phyloP scores from a whole-genome alignment of 2,797 vertebrate species.

The Chaetodon trifasciatus region DNA sequence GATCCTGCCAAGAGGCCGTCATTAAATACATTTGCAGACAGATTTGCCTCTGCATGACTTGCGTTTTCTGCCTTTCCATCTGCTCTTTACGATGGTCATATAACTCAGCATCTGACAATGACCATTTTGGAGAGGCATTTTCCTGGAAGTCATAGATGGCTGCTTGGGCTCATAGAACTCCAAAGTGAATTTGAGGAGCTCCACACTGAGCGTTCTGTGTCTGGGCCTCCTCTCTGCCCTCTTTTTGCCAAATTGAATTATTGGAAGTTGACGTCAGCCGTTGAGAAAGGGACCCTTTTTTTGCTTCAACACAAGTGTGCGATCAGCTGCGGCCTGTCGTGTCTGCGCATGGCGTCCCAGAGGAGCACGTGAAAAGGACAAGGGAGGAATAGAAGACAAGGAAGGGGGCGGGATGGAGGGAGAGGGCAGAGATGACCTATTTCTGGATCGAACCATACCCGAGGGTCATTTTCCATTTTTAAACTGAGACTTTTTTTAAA shows the following conservation, averaged over 20 bases:
- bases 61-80: conserved; percentile 61
- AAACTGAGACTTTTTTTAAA: conserved; percentile 47
- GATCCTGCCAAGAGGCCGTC: conserved; percentile 68
- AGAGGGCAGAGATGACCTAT: conserved; percentile 47
- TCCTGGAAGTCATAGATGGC: conserved; percentile 63
- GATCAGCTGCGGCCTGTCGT: conserved; percentile 71
- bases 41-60: conserved; percentile 70
- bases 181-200: conserved; percentile 72
- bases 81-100: conserved; percentile 41
- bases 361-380: conserved; percentile 36
- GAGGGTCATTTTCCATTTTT: conserved; percentile 73
- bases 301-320: conserved; percentile 65
- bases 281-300: conserved; percentile 71
- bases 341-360: conserved; percentile 44
- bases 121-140: conserved; percentile 57
- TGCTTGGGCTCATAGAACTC: conserved; percentile 47
- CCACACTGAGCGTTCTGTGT: conserved; percentile 75
- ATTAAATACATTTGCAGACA: conserved; percentile 80
- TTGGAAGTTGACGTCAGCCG: conserved; percentile 74
- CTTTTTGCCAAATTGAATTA: conserved; percentile 77
- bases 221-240: conserved; percentile 22
- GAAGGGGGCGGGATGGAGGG: conserved; percentile 15
- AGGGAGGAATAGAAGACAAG: conserved; percentile 38
- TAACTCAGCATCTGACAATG: conserved; percentile 61
- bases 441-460: conserved; percentile 54